Conservation (phyloP, 1,140 invertebrate species). For the Mamestra configurata region DNA sequence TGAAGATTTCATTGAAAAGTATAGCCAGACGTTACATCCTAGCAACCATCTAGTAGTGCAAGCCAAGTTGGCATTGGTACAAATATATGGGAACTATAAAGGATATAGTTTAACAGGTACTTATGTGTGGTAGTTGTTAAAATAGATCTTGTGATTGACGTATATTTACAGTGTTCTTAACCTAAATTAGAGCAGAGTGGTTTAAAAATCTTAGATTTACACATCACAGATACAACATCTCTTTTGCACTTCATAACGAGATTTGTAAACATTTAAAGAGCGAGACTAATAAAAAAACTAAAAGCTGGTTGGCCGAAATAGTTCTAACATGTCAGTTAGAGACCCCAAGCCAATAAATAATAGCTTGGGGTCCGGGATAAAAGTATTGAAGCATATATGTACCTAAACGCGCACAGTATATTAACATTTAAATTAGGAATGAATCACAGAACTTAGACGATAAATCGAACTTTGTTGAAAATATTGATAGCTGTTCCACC, state of each 20-base stretch:
- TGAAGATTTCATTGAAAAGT: conserved; percentile 90
- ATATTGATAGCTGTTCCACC: no score
- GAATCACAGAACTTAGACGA: no score
- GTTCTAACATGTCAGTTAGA: no score
- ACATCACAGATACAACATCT: background rate
- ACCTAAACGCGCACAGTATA: no score
- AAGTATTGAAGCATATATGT: no score
- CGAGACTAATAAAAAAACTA: background rate
- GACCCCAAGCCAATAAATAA: no score
- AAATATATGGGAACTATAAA: conserved; percentile 90
- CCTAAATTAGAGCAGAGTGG: background rate
- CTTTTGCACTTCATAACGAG: background rate
- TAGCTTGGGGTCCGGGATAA: no score
- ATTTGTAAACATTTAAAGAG: background rate
- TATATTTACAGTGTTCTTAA: conserved; percentile 42
- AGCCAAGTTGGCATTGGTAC: conserved; percentile 90
- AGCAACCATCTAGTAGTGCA: conserved; percentile 90
- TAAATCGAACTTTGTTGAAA: no score
- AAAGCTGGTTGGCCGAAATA: no score
- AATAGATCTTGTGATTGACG: conserved; percentile 22
- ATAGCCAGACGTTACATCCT: conserved; percentile 89
- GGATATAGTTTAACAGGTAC: conserved; percentile 88
- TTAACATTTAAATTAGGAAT: no score
- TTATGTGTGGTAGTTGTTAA: conserved; percentile 58
- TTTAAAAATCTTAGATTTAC: background rate